Conservation (phyloP, 1,140 invertebrate species). For the Zeugodacus cucurbitae region DNA sequence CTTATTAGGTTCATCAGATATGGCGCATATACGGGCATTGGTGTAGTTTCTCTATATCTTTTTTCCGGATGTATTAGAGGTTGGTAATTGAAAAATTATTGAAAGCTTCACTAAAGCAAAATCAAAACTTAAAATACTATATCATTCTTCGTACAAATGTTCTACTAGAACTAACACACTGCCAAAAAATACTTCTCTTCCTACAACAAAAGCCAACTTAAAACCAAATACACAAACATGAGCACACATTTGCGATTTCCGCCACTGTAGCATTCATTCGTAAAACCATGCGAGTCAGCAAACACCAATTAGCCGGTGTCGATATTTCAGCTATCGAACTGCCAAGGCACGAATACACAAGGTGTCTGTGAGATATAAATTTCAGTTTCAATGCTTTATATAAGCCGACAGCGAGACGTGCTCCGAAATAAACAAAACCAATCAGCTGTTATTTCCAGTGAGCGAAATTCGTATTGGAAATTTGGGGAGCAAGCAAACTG, state of each 20-base stretch:
- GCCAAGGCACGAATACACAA: neutral
- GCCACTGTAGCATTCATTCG: neutral
- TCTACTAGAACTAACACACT: no score
- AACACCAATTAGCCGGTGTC: neutral
- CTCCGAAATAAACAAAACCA: conserved; percentile 12
- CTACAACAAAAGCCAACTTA: no score
- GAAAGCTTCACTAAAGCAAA: no score
- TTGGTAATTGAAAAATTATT: no score
- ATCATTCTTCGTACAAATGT: no score
- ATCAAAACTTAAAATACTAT: no score
- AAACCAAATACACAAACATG: neutral
- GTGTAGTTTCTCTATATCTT: no score
- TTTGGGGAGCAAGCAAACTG: neutral
- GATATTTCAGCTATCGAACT: neutral
- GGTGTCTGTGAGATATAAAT: conserved; percentile 7
- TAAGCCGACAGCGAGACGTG: neutral
- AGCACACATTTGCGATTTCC: neutral
- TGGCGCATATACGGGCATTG: no score
- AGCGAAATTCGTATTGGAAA: neutral
- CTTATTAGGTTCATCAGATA: no score
- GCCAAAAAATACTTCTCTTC: no score
- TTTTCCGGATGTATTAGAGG: no score
- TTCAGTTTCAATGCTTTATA: neutral
- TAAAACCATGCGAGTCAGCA: neutral
- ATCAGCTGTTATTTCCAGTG: conserved; percentile 30